Base-by-base conservation (phyloP, 1,140 invertebrate genomes). In the Eubasilissa regina region DNA sequence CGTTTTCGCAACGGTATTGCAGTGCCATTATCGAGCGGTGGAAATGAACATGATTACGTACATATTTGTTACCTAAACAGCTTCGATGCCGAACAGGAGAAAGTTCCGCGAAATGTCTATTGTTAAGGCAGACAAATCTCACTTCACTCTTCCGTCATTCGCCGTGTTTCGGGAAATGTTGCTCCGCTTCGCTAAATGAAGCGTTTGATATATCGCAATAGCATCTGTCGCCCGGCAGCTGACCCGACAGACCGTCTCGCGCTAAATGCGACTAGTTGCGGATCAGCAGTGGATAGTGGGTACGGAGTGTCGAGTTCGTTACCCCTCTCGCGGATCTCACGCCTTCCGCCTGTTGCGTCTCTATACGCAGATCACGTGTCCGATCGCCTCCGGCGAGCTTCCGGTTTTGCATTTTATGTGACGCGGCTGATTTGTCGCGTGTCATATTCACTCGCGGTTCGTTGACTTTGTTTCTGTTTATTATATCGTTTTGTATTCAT, bases 31-130 rank as follows among this genome's bases (percentile, higher is more conserved):
- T 70, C 58, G 47, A 76, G 72, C 51, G 80, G 75, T 77, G 79
- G 35, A 81, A 81, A 78, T 64, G 58, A 55, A 78, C 76, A 58
- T 58, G 72, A 81, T 81, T 81, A 81, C 74, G 77, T 79, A 81
- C 74, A 74, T 79, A 76, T 81, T 79, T 74, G 75, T 70, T 70
- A 70, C 75, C 45, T 64, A 62, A 76, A 76, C 58, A 25, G 74
- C 73, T 58, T 43, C 73, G 53, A 75, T 75, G 44, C 58, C 19
- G 55, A 76, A 13, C 45, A 60, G 74, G 74, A 76, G 74, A 76
- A 76, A 76, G 74, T 76, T 76, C 35, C 19, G 44, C 58, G 58
- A 48, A 48, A 68, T 68, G 43, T 68, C 44, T 68, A 68, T 68
- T 68, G 64, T 68, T 68, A 8, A 1, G 6, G 6, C 9, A 68